Evolutionary conservation across 2,888 invertebrate species (phyloP).

Genomic region (Spodoptera littoralis): DNA sequence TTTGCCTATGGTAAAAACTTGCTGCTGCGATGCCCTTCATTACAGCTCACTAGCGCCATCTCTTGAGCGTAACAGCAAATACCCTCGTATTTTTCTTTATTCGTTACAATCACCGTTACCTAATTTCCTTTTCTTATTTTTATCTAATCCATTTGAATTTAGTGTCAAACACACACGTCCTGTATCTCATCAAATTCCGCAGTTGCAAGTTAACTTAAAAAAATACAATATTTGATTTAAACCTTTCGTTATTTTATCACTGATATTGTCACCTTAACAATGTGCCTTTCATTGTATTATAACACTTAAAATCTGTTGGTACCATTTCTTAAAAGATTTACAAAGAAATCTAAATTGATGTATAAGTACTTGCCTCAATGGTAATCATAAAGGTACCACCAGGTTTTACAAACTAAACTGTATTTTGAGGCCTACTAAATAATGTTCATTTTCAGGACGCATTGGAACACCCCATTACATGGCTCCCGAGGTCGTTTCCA

Average conservation of each 20-base stretch:
- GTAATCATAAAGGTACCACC: background rate
- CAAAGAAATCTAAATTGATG: too few relatives aligned
- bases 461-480: constrained; percentile 99
- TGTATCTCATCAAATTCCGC: constrained; percentile 19
- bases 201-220: constrained; percentile 25
- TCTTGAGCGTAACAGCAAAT: too few relatives aligned
- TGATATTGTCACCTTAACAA: background rate
- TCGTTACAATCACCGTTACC: too few relatives aligned
- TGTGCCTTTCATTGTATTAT: background rate
- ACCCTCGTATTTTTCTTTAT: too few relatives aligned
- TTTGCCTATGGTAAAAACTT: too few relatives aligned
- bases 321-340: background rate
- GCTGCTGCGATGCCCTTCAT: too few relatives aligned
- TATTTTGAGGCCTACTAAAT: background rate
- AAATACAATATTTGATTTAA: background rate
- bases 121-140: background rate
- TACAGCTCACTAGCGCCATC: too few relatives aligned
- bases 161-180: too few relatives aligned
- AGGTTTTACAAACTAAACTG: constrained; percentile 5
- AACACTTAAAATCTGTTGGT: constrained; percentile 13
- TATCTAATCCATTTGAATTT: constrained; percentile 11
- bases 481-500: constrained; percentile 98
- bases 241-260: background rate
- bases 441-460: constrained; percentile 90
- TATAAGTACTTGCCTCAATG: too few relatives aligned